Conservation (phyloP, 2,888 invertebrate genomes). For the Germaria angustata region DNA sequence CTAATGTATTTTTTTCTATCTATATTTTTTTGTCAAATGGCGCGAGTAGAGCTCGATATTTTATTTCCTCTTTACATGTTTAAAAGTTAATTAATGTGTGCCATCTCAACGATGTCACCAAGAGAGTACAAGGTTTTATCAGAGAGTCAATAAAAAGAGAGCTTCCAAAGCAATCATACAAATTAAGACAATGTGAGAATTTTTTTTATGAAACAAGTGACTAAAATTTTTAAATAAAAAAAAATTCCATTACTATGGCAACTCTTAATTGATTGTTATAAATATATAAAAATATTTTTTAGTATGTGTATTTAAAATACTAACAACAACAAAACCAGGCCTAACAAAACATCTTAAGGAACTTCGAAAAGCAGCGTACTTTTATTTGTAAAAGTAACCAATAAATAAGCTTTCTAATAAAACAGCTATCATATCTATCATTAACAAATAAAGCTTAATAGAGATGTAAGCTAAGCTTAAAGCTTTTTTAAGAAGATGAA, state of each 20-base stretch:
- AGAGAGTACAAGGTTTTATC: no score
- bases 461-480: slow-evolving; percentile 38
- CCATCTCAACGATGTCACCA: no score
- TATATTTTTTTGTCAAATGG: no score
- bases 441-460: slow-evolving; percentile 17
- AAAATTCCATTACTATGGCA: neutral
- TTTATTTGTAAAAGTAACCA: neutral
- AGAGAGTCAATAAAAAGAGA: no score
- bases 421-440: slow-evolving; percentile 1
- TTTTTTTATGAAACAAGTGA: no score
- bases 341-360: slow-evolving; percentile 1
- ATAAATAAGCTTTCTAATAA: slow-evolving; percentile 3
- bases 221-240: no score
- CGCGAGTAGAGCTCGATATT: no score
- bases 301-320: slow-evolving; percentile 16
- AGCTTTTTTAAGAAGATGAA: slow-evolving; percentile 31
- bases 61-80: no score
- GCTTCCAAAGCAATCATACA: no score
- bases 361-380: neutral
- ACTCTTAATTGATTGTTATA: neutral
- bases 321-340: slow-evolving; percentile 17
- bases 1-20: no score
- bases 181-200: no score
- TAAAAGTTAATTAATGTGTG: no score
- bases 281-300: neutral